These are phyloP conservation scores for Scortum barcoo DNA, from an alignment of 2,113 vertebrate species.

Conservation along the genomic window DNA sequence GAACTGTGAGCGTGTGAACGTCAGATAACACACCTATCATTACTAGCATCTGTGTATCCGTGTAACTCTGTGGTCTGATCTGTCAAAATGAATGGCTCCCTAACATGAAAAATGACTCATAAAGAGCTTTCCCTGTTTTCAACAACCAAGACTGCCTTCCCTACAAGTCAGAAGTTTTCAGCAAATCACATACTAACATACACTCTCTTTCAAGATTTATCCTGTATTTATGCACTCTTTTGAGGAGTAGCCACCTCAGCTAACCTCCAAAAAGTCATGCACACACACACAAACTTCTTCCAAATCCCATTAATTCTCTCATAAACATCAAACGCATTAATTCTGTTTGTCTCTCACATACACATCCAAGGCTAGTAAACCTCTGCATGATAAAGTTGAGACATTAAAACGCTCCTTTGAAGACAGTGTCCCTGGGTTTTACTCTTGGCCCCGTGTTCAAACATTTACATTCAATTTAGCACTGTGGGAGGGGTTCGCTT, in stretches of 20 bases:
- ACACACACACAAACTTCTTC: conserved; percentile 7
- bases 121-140: not conserved
- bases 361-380: conserved; percentile 16
- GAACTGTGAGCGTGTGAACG: not conserved
- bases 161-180: not conserved
- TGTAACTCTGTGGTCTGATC: not conserved
- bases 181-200: conserved; percentile 26
- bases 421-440: conserved; percentile 3
- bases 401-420: conserved; percentile 27
- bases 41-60: not conserved
- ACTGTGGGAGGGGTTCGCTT: conserved; percentile 16
- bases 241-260: not conserved
- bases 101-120: conserved; percentile 36
- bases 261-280: conserved; percentile 12
- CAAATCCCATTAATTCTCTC: conserved; percentile 29
- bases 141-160: conserved; percentile 16
- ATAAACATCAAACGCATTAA: conserved; percentile 36
- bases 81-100: conserved; percentile 16
- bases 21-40: conserved; percentile 2
- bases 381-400: conserved; percentile 24
- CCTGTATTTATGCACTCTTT: not conserved
- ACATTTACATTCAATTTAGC: conserved; percentile 37
- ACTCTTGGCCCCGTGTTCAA: conserved; percentile 31
- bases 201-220: conserved; percentile 45
- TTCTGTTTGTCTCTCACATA: not conserved